Evolutionary conservation across 1,140 invertebrate genomes (phyloP).

Genomic region (Drosophila pachea): DNA sequence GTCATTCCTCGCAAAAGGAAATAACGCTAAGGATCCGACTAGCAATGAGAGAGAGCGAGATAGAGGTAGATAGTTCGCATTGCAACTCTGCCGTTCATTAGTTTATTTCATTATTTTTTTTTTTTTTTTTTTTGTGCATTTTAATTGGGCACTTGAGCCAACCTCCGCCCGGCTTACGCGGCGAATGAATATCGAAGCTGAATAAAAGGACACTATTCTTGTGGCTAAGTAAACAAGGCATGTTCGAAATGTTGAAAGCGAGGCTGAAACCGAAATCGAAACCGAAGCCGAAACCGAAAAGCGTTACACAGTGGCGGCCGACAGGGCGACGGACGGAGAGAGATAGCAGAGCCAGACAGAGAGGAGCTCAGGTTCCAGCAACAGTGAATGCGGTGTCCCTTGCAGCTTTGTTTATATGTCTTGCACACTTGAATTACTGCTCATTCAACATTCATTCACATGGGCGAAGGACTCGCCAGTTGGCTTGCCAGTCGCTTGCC

Average conservation of each 20-base stretch:
- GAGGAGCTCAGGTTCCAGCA: conserved; percentile 27
- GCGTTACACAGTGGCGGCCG: conserved; percentile 9
- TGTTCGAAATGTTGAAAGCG: conserved; percentile 1
- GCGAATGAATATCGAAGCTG: conserved; percentile 16
- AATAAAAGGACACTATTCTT: conserved; percentile 35
- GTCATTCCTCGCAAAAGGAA: too few relatives aligned
- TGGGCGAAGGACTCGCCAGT: conserved; percentile 34
- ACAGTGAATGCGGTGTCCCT: conserved; percentile 9
- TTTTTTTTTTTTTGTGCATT: too few relatives aligned
- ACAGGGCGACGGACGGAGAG: background rate
- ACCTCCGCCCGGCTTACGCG: too few relatives aligned
- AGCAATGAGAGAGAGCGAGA: too few relatives aligned
- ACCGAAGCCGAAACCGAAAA: conserved; percentile 65
- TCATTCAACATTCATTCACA: conserved; percentile 66
- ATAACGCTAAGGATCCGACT: too few relatives aligned
- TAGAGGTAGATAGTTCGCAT: too few relatives aligned
- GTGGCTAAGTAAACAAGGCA: conserved; percentile 39
- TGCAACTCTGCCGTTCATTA: too few relatives aligned
- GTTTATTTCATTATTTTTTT: too few relatives aligned
- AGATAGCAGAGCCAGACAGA: conserved; percentile 18
- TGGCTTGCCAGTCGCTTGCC: conserved; percentile 13
- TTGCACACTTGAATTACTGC: conserved; percentile 61
- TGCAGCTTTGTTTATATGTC: conserved; percentile 35
- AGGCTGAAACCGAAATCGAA: conserved; percentile 59
- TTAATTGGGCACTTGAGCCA: too few relatives aligned